Conservation (phyloP, 1,140 invertebrate species). For the Brachionus rotundiformis region DNA sequence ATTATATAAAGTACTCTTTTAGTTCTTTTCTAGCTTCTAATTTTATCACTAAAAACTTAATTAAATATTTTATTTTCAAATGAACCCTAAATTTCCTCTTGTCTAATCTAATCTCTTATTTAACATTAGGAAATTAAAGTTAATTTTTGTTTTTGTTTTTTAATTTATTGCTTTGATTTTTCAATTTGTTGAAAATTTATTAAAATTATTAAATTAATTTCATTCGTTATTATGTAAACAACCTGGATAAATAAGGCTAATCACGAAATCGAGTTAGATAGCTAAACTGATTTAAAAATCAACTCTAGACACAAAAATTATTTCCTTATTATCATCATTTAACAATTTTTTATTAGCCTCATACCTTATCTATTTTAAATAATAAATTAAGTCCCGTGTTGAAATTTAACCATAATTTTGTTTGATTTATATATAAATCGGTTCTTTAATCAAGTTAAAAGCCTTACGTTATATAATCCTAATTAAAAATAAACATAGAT, state of each 20-base stretch:
- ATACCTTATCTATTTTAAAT: neutral
- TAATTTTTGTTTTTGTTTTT: neutral
- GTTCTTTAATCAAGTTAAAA: neutral
- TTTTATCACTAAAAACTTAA: too few species aligned
- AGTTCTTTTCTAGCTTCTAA: too few species aligned
- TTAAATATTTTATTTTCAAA: too few species aligned
- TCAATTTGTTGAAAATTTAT: neutral
- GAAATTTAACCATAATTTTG: conserved; percentile 1
- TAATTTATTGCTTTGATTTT: neutral
- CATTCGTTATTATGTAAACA: neutral
- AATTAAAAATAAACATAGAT: conserved; percentile 18
- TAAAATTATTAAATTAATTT: neutral
- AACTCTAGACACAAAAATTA: neutral
- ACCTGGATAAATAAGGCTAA: neutral
- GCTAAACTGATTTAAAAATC: neutral
- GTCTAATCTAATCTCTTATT: neutral
- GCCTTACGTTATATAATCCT: conserved; percentile 13
- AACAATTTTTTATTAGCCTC: conserved; percentile 8
- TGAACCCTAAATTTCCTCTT: neutral
- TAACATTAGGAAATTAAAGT: neutral
- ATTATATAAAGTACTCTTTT: too few species aligned
- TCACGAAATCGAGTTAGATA: neutral
- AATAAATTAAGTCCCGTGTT: conserved; percentile 1
- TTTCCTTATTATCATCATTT: conserved; percentile 15
- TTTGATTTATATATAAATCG: neutral